Conservation (phyloP, 2,113 vertebrate species). For the Tretioscincus oriximinensis region DNA sequence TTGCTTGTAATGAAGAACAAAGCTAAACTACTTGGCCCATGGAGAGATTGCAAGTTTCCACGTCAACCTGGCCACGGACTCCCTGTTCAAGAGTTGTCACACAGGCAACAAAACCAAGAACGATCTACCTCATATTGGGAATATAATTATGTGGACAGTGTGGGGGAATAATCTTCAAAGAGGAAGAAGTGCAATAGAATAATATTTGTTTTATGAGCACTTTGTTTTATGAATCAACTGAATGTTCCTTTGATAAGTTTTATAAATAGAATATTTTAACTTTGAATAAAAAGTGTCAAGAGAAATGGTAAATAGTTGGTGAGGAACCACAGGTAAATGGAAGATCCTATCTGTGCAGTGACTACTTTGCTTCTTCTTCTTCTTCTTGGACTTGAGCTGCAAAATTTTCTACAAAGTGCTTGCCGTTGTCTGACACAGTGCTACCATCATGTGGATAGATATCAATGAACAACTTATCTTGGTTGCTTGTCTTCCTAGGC, state of each 20-base stretch:
- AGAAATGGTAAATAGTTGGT: background rate
- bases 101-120: background rate
- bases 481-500: no score
- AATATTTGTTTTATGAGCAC: background rate
- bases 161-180: background rate
- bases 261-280: background rate
- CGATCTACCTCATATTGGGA: conserved; percentile 6
- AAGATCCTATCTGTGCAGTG: no score
- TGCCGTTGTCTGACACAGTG: no score
- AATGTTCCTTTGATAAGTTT: background rate
- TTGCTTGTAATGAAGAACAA: background rate
- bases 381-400: no score
- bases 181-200: background rate
- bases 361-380: no score
- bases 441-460: no score
- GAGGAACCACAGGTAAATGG: background rate
- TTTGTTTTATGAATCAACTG: background rate
- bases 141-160: background rate
- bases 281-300: background rate
- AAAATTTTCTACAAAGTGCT: no score
- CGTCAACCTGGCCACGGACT: background rate
- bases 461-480: no score
- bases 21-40: background rate
- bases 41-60: background rate
- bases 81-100: background rate